A percentile compares a stretch with the other conserved stretches of the same genome.
phyloP scores from a whole-genome alignment of 2,888 invertebrate species.

The Sepioteuthis lessoniana region DNA sequence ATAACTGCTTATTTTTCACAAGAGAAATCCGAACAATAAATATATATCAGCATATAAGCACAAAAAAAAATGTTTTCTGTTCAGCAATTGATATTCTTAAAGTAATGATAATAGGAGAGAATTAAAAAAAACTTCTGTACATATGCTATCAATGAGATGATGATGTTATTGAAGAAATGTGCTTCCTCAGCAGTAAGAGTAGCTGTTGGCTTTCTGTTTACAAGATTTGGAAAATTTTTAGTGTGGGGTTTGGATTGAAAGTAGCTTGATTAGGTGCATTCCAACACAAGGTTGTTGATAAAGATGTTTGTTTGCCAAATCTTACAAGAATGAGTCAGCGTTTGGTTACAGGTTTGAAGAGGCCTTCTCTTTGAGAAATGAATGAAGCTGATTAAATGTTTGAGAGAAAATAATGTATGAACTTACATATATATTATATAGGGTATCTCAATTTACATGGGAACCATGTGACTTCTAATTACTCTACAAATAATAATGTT shows the following conservation, averaged over 20 bases:
- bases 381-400: neutral
- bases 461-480: too few species aligned
- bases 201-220: neutral
- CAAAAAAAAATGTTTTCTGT: too few species aligned
- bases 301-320: neutral
- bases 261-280: neutral
- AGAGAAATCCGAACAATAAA: too few species aligned
- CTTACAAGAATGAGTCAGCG: neutral
- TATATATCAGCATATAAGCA: too few species aligned
- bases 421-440: too few species aligned
- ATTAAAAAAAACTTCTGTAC: neutral
- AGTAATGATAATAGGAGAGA: neutral
- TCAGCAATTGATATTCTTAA: neutral
- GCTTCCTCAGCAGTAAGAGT: neutral
- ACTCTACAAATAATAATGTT: too few species aligned
- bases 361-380: neutral
- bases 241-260: neutral
- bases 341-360: neutral
- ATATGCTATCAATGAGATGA: neutral
- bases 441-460: too few species aligned
- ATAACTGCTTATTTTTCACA: too few species aligned
- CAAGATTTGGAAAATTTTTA: neutral
- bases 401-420: neutral
- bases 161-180: neutral
- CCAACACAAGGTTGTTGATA: neutral